phyloP scores from a whole-genome alignment of 2,888 invertebrate species.

The Rhingia campestris region DNA sequence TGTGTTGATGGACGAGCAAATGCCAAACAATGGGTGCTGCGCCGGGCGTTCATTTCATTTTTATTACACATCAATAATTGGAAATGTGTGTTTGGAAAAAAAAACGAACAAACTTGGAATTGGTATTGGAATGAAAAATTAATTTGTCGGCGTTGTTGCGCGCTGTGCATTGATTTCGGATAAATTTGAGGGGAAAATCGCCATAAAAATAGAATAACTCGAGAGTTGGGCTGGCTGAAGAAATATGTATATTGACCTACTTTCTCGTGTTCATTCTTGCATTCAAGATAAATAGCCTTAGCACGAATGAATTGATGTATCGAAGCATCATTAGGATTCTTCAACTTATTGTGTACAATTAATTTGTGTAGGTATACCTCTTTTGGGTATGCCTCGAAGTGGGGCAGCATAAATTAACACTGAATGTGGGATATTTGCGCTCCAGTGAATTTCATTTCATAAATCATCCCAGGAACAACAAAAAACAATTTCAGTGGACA shows the following conservation, averaged over 20 bases:
- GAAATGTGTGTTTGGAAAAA: conserved; percentile 42
- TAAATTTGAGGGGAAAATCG: conserved; percentile 25
- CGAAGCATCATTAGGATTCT: conserved; percentile 48
- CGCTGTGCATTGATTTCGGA: conserved; percentile 58
- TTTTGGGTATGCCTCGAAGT: conserved; percentile 35
- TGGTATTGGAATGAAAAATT: background rate
- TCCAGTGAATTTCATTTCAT: conserved; percentile 22
- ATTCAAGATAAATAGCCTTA: conserved; percentile 62
- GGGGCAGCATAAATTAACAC: conserved; percentile 45
- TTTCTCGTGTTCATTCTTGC: conserved; percentile 63
- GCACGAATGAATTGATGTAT: conserved; percentile 46
- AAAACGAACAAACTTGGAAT: background rate
- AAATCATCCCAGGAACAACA: conserved; percentile 11
- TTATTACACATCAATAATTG: conserved; percentile 72
- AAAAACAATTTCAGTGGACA: conserved; percentile 14
- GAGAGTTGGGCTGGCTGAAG: conserved; percentile 26
- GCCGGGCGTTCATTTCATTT: conserved; percentile 57
- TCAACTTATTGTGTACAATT: conserved; percentile 40
- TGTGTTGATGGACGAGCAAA: conserved; percentile 26
- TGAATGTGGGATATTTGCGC: conserved; percentile 51
- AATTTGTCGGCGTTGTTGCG: conserved; percentile 45
- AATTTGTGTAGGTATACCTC: conserved; percentile 44
- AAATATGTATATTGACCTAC: conserved; percentile 52
- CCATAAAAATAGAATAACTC: conserved; percentile 54
- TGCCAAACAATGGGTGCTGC: conserved; percentile 47